A percentile compares a stretch with the other conserved stretches of the same genome.
These are phyloP conservation scores for Hemitrygon akajei DNA, from an alignment of 2,797 vertebrate genomes.

Conservation along the genomic window DNA sequence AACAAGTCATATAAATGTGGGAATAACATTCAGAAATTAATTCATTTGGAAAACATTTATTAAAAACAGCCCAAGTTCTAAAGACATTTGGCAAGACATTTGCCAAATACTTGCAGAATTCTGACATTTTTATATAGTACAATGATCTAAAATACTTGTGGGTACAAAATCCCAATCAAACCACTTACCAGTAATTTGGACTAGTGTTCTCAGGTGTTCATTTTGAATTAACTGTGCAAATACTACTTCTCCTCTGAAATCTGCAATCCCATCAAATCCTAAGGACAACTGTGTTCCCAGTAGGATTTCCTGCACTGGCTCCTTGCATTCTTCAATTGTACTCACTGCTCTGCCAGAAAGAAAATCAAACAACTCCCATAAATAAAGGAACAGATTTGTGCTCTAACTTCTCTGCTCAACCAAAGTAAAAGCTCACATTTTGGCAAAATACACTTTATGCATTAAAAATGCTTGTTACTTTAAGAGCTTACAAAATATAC, in stretches of 20 bases:
- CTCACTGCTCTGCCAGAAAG: conserved; percentile 62
- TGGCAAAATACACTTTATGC: no score
- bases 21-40: not conserved
- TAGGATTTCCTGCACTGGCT: conserved; percentile 67
- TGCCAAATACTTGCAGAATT: not conserved
- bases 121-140: not conserved
- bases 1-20: not conserved
- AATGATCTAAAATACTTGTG: not conserved
- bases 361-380: conserved; percentile 41
- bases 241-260: conserved; percentile 83
- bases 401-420: not conserved
- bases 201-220: conserved; percentile 61
- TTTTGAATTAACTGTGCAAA: conserved; percentile 74
- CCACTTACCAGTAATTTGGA: conserved; percentile 75
- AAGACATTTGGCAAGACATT: not conserved
- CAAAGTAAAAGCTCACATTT: not conserved
- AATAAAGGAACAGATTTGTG: conserved; percentile 39
- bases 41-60: not conserved
- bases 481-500: not conserved
- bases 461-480: not conserved
- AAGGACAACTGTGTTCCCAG: conserved; percentile 67
- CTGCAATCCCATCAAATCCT: conserved; percentile 75
- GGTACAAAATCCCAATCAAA: not conserved
- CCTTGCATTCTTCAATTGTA: conserved; percentile 67
- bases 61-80: not conserved